Percentiles rank a stretch among this genome's conserved stretches.
Evolutionary conservation across 2,113 vertebrate species (phyloP).

Genomic region (Rafetus swinhoei): DNA sequence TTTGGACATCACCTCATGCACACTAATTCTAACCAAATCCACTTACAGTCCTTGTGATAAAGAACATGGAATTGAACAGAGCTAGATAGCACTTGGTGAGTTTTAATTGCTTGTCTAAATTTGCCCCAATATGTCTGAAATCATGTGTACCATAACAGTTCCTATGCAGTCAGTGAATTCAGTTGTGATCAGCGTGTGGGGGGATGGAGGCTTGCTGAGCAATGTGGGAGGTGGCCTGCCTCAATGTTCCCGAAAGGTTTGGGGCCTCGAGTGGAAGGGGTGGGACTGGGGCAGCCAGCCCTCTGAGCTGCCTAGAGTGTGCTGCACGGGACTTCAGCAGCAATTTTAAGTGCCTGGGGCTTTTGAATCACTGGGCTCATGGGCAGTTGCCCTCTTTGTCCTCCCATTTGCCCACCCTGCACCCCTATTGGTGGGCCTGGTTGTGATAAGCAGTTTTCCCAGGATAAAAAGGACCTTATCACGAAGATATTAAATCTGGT

Average conservation of each 20-base stretch:
- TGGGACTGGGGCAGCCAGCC: too few species aligned
- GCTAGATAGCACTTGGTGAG: background rate
- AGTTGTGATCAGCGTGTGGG: background rate
- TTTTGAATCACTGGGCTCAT: too few species aligned
- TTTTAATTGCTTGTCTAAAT: background rate
- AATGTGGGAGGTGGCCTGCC: too few species aligned
- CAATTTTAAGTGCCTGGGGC: too few species aligned
- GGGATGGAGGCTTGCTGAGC: too few species aligned
- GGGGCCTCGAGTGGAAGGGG: too few species aligned
- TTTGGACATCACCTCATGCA: constrained; percentile 18
- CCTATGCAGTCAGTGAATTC: background rate
- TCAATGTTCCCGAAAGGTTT: too few species aligned
- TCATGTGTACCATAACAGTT: background rate
- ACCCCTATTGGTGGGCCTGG: background rate
- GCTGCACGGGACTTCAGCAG: too few species aligned
- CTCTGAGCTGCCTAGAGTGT: too few species aligned
- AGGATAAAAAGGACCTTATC: background rate
- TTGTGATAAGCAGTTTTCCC: background rate
- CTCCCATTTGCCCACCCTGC: too few species aligned
- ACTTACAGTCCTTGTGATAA: background rate
- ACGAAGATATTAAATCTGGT: background rate
- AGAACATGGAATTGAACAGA: background rate
- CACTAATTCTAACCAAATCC: constrained; percentile 34
- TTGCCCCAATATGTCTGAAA: background rate
- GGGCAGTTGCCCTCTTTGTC: too few species aligned